A percentile compares a stretch with the other conserved stretches of the same genome.
These are phyloP conservation scores for Campylomormyrus numenius DNA, from an alignment of 2,113 vertebrate genomes.

Conservation along the genomic window DNA sequence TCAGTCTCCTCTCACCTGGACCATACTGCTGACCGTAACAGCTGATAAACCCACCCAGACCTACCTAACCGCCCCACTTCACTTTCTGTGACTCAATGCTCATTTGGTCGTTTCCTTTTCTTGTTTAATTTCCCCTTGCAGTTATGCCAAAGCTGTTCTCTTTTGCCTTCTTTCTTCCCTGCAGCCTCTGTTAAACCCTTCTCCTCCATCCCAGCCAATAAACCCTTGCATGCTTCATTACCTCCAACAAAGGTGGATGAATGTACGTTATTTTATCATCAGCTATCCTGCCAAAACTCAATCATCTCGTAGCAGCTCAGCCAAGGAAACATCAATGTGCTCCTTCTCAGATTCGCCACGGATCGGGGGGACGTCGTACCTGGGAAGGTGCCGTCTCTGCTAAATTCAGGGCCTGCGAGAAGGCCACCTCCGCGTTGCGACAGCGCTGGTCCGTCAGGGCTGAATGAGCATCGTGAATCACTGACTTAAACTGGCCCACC, in stretches of 20 bases:
- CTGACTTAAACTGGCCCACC: constrained; percentile 38
- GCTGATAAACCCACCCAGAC: not conserved
- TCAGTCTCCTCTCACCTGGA: not conserved
- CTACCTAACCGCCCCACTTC: not conserved
- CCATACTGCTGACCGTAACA: not conserved
- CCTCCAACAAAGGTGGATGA: not conserved
- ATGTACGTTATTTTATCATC: not conserved
- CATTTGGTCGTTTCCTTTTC: not conserved
- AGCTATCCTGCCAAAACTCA: not conserved
- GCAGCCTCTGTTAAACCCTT: not conserved
- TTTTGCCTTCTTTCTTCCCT: not conserved
- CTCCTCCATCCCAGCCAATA: not conserved
- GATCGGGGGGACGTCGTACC: constrained; percentile 49
- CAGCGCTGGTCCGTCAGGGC: constrained; percentile 69
- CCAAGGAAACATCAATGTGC: not conserved
- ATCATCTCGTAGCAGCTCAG: not conserved
- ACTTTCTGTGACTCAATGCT: not conserved
- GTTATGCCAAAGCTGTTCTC: not conserved
- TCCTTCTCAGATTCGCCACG: not conserved
- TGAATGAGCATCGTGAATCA: constrained; percentile 61
- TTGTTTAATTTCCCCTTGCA: not conserved
- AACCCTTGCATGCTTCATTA: not conserved
- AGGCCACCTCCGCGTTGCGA: constrained; percentile 67
- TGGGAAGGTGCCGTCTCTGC: constrained; percentile 47
- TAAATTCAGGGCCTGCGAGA: constrained; percentile 59